A percentile compares a stretch with the other conserved stretches of the same genome.
Conservation (phyloP, 2,797 vertebrate genomes). For the Delichon dasypus region DNA sequence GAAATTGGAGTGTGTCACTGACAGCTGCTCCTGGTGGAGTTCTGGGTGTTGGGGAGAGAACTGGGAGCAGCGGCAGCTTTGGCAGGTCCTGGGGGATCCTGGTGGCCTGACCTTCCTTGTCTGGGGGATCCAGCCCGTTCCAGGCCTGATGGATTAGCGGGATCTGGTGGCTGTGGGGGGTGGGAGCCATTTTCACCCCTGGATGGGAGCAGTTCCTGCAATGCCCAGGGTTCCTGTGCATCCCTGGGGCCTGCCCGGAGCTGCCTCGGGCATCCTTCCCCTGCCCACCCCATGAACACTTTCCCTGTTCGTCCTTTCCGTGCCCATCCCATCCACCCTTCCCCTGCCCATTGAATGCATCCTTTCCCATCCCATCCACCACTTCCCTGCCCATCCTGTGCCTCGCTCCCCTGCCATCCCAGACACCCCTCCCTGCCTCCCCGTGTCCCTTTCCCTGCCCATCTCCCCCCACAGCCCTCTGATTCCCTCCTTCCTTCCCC, state of each 20-base stretch:
- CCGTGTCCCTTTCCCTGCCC: background rate
- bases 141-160: background rate
- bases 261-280: background rate
- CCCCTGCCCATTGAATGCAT: background rate
- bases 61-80: background rate
- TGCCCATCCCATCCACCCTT: background rate
- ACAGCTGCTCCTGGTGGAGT: conserved; percentile 12
- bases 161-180: background rate
- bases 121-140: background rate
- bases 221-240: background rate
- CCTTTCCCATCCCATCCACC: too few species aligned
- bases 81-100: background rate
- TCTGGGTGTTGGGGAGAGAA: background rate
- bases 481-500: background rate
- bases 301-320: background rate
- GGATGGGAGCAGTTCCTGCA: accelerated
- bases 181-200: background rate
- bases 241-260: background rate
- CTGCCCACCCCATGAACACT: background rate
- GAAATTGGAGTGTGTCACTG: conserved; percentile 13
- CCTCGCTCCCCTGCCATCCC: background rate
- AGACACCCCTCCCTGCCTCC: background rate
- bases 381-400: background rate
- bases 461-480: background rate
- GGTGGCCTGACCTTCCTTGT: accelerated